These are phyloP conservation scores for Paramormyrops hopkinsi DNA, from an alignment of 2,797 vertebrate species.

Conservation along the genomic window DNA sequence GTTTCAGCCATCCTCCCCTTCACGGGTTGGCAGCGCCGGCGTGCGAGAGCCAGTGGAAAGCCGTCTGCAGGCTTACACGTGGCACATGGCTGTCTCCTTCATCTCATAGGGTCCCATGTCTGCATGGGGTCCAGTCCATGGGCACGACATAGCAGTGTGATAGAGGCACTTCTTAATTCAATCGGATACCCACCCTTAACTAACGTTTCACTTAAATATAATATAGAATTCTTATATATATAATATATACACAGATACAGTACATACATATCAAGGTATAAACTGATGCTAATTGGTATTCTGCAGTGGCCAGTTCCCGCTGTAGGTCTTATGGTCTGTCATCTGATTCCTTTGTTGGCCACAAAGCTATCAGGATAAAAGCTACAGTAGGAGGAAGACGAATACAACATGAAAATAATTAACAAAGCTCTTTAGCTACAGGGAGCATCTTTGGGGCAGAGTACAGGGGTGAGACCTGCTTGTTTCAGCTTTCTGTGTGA, in stretches of 20 bases:
- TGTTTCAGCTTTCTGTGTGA: not conserved
- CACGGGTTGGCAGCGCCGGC: not conserved
- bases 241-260: not conserved
- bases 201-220: not conserved
- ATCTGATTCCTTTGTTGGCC: not conserved
- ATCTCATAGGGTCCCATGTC: not conserved
- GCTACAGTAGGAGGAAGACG: not conserved
- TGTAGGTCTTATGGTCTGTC: too few species aligned
- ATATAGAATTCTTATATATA: not conserved
- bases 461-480: not conserved
- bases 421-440: not conserved
- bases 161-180: slow-evolving; percentile 13
- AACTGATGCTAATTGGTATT: not conserved
- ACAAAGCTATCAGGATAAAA: not conserved
- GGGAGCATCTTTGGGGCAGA: not conserved
- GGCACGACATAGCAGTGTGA: not conserved
- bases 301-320: not conserved
- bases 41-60: not conserved
- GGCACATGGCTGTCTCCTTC: not conserved
- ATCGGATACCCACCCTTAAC: not conserved
- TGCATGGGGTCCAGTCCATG: not conserved
- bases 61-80: not conserved
- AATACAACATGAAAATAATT: not conserved
- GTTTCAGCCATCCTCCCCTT: not conserved
- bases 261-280: not conserved